A percentile compares a stretch with the other conserved stretches of the same genome.
phyloP scores from a whole-genome alignment of 1,140 invertebrate genomes.

The Hestina assimilis region DNA sequence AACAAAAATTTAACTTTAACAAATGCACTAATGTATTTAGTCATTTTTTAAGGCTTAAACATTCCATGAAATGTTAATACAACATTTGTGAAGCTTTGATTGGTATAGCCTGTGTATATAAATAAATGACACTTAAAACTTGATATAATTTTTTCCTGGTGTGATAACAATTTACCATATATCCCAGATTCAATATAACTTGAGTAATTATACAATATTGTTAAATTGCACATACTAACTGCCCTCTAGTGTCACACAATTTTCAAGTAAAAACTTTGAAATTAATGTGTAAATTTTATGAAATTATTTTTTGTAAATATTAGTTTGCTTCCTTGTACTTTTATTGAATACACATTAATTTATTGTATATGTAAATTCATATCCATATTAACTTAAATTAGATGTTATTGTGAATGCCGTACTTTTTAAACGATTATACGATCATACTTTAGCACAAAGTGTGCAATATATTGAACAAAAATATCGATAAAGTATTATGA shows the following conservation, averaged over 20 bases:
- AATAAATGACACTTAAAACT: conserved; percentile 33
- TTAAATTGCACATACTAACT: not conserved
- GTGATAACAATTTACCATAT: conserved; percentile 5
- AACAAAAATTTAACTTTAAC: conserved; percentile 23
- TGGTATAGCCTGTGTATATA: conserved; percentile 59
- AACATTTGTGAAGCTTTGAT: conserved; percentile 62
- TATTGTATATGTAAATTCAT: conserved; percentile 69
- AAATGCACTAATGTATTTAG: conserved; percentile 55
- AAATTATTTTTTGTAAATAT: conserved; percentile 68
- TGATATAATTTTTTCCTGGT: conserved; percentile 33
- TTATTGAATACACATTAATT: conserved; percentile 51
- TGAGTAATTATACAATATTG: conserved; percentile 9
- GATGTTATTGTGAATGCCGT: conserved; percentile 58
- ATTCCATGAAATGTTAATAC: conserved; percentile 70
- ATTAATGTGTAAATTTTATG: conserved; percentile 31
- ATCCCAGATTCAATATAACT: not conserved
- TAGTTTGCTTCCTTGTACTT: conserved; percentile 64
- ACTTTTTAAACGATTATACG: conserved; percentile 23
- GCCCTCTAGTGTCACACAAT: not conserved
- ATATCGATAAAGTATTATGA: conserved; percentile 59
- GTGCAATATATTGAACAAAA: conserved; percentile 50
- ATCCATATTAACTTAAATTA: conserved; percentile 53
- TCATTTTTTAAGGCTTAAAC: conserved; percentile 70
- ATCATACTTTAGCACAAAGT: conserved; percentile 43
- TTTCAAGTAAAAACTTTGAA: conserved; percentile 12